Evolutionary conservation across 2,113 vertebrate genomes (phyloP).

Genomic region (Dinomys branickii): DNA sequence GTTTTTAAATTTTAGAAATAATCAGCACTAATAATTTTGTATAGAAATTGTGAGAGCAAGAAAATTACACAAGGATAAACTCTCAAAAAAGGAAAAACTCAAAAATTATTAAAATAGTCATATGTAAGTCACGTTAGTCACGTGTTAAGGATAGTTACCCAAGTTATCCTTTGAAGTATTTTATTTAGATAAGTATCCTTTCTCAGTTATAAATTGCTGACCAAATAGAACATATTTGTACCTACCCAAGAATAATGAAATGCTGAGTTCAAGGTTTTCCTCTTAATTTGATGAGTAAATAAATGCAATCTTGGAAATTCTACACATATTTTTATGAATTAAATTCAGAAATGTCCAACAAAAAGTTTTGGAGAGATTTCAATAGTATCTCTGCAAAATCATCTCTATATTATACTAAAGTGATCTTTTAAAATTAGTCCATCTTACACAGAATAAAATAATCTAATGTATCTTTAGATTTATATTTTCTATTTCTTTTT

Average conservation of each 20-base stretch:
- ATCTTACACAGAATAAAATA: not conserved
- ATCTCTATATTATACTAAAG: not conserved
- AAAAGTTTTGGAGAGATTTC: not conserved
- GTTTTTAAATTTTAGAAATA: not conserved
- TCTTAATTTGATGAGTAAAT: not conserved
- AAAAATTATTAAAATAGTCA: not conserved
- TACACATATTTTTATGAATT: not conserved
- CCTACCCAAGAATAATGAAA: not conserved
- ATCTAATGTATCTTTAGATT: not conserved
- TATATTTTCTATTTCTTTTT: not conserved
- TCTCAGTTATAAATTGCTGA: not conserved
- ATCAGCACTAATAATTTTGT: not conserved
- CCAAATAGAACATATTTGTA: not conserved
- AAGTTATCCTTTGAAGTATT: not conserved
- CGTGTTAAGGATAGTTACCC: accelerated
- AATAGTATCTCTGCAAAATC: not conserved
- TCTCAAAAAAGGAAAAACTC: not conserved
- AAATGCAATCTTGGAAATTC: not conserved
- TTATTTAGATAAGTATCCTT: accelerated
- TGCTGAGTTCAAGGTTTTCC: not conserved
- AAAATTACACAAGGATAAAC: not conserved
- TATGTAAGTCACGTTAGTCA: not conserved
- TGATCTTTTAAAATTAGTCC: not conserved
- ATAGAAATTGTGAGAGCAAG: not conserved
- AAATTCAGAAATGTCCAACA: not conserved